These are phyloP conservation scores for Rhabdomys dilectus DNA, from an alignment of 2,113 vertebrate species.

Conservation along the genomic window DNA sequence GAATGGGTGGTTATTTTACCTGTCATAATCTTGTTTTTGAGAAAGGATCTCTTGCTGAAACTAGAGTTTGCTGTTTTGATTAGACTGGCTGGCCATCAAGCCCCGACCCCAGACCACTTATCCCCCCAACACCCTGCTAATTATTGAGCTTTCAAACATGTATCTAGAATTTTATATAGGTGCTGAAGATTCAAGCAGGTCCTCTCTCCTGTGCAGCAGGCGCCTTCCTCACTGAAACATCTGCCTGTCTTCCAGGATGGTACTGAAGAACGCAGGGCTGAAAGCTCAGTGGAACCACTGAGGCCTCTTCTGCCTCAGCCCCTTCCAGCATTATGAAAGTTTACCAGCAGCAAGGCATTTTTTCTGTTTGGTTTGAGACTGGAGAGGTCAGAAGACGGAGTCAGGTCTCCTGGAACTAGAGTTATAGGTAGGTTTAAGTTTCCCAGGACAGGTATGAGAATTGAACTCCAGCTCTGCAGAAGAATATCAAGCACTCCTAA, in stretches of 20 bases:
- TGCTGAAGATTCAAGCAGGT: background rate
- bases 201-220: background rate
- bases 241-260: background rate
- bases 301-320: background rate
- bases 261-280: too few species aligned
- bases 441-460: background rate
- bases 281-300: background rate
- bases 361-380: background rate
- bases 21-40: background rate
- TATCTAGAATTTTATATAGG: background rate
- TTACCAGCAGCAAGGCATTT: background rate
- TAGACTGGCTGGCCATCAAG: background rate
- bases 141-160: background rate
- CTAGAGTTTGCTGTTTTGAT: background rate
- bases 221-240: background rate
- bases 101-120: background rate
- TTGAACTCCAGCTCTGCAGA: background rate
- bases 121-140: background rate
- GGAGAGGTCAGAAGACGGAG: background rate
- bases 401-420: background rate
- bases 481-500: background rate
- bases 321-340: background rate
- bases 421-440: background rate
- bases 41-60: background rate
- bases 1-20: background rate